phyloP scores from a whole-genome alignment of 2,113 vertebrate genomes.

The Cololabis saira region DNA sequence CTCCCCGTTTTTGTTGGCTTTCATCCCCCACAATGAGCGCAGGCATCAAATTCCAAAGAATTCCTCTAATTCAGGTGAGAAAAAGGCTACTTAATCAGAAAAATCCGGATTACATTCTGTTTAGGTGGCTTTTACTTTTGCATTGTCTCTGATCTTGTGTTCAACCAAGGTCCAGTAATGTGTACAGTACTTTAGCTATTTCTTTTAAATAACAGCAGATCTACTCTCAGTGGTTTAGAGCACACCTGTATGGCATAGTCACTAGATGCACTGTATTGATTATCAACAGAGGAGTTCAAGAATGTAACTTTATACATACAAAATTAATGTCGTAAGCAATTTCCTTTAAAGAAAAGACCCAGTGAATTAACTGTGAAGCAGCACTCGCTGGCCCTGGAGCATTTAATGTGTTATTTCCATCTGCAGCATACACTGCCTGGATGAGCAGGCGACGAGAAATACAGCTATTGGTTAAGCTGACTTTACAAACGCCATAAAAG shows the following conservation, averaged over 20 bases:
- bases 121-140: slow-evolving; percentile 34
- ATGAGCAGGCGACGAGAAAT: slow-evolving; percentile 27
- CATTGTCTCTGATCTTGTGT: slow-evolving; percentile 9
- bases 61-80: slow-evolving; percentile 68
- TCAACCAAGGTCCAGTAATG: slow-evolving; percentile 10
- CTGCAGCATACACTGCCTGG: slow-evolving; percentile 26
- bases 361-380: background rate
- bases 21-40: slow-evolving; percentile 29
- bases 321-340: background rate
- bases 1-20: slow-evolving; percentile 36
- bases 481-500: slow-evolving; percentile 45
- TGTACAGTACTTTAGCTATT: slow-evolving; percentile 38
- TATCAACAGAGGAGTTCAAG: no score
- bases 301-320: no score
- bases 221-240: no score
- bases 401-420: slow-evolving; percentile 53
- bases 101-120: slow-evolving; percentile 61
- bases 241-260: no score
- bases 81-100: slow-evolving; percentile 41
- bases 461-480: slow-evolving; percentile 67
- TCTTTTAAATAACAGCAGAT: slow-evolving; percentile 1
- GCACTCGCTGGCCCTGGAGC: slow-evolving; percentile 7
- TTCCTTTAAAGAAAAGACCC: background rate
- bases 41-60: slow-evolving; percentile 28
- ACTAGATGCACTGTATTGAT: no score